A percentile compares a stretch with the other conserved stretches of the same genome.
phyloP scores from a whole-genome alignment of 2,113 vertebrate species.

The Eurypyga helias region DNA sequence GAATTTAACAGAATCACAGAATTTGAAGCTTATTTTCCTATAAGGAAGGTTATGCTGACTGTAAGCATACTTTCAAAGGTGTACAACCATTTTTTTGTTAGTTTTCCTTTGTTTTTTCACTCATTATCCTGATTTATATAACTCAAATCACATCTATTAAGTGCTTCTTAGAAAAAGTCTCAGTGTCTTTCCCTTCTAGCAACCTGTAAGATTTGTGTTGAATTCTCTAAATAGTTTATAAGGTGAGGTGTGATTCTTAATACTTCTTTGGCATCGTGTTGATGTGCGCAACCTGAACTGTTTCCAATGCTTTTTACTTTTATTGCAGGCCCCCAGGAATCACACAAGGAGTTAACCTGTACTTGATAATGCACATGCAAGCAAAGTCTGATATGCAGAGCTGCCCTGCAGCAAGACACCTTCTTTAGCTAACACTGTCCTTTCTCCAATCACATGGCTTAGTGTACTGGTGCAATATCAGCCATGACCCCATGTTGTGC shows the following conservation, averaged over 20 bases:
- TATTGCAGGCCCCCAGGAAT: neutral
- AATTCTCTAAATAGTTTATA: neutral
- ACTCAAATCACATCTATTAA: neutral
- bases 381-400: neutral
- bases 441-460: neutral
- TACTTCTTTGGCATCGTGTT: neutral
- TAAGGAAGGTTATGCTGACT: neutral
- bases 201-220: neutral
- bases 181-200: neutral
- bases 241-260: neutral
- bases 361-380: rapidly evolving
- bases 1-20: neutral
- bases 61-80: neutral
- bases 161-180: neutral
- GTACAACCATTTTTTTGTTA: neutral
- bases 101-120: neutral
- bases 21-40: neutral
- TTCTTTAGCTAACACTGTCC: neutral
- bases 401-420: neutral
- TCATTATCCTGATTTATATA: neutral
- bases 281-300: neutral
- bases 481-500: rapidly evolving
- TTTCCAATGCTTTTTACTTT: neutral
- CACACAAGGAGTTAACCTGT: neutral
- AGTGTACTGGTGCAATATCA: neutral